These are phyloP conservation scores for Cephalophus harveyi DNA, from an alignment of 2,113 vertebrate genomes.

Conservation along the genomic window DNA sequence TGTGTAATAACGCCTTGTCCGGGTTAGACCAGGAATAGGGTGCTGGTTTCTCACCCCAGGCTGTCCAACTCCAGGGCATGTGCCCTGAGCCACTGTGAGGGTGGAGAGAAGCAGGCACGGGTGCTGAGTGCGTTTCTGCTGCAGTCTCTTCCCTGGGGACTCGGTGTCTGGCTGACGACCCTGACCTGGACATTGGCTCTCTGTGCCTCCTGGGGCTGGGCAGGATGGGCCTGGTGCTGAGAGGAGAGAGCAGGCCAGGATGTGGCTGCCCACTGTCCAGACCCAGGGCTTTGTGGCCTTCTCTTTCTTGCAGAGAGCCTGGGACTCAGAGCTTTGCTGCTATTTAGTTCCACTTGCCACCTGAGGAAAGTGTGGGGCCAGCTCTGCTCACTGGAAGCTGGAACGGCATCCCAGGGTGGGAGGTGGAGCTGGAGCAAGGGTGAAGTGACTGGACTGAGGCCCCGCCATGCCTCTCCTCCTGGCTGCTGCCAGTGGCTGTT, in stretches of 20 bases:
- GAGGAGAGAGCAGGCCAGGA: background rate
- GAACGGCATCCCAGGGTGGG: background rate
- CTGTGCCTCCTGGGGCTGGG: background rate
- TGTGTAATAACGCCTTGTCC: background rate
- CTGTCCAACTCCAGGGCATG: accelerated
- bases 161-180: background rate
- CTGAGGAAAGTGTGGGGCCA: background rate
- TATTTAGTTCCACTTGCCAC: background rate
- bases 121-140: background rate
- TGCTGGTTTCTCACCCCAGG: background rate
- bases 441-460: background rate
- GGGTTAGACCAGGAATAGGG: background rate
- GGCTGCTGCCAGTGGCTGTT: background rate
- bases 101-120: background rate
- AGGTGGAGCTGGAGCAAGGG: background rate
- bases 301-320: background rate
- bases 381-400: background rate
- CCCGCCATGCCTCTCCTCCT: background rate
- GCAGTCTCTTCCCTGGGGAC: background rate
- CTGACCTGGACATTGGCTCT: background rate
- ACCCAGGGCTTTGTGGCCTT: background rate
- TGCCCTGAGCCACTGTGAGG: background rate
- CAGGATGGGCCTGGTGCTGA: background rate
- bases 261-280: background rate
- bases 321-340: background rate